phyloP scores from a whole-genome alignment of 2,797 vertebrate genomes.

The Sylvia borin region DNA sequence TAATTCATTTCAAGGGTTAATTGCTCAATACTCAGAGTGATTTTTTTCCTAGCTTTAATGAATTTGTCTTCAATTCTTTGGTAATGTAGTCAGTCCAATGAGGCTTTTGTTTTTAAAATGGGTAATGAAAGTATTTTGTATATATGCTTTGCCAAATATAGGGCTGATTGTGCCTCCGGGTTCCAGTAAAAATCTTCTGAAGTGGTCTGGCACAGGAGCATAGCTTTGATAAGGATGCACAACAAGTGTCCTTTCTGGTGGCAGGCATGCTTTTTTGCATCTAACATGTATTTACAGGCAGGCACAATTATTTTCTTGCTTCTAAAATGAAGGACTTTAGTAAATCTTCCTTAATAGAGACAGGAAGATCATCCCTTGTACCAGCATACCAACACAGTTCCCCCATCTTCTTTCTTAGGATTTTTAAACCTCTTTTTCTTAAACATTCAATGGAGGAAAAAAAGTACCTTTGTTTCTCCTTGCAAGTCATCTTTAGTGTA shows the following conservation, averaged over 20 bases:
- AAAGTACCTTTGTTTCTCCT: not conserved
- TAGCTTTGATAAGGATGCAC: not conserved
- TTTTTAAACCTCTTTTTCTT: not conserved
- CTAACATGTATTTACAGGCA: not conserved
- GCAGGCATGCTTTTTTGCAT: not conserved
- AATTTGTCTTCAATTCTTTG: not conserved
- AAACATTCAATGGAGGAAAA: not conserved
- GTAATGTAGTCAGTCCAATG: not conserved
- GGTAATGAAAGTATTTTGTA: not conserved
- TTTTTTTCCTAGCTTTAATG: not conserved
- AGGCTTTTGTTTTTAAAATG: not conserved
- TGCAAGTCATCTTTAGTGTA: not conserved
- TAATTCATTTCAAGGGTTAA: not conserved
- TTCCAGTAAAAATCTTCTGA: not conserved
- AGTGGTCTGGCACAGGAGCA: not conserved
- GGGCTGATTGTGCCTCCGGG: not conserved
- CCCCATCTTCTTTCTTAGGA: not conserved
- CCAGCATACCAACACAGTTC: not conserved
- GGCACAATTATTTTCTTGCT: not conserved
- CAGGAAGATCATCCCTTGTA: not conserved
- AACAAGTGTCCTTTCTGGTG: not conserved
- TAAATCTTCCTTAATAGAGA: not conserved
- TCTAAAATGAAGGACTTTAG: not conserved
- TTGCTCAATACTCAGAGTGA: not conserved
- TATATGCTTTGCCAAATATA: not conserved